Conservation (phyloP, 2,113 vertebrate genomes). For the Clarias gariepinus region DNA sequence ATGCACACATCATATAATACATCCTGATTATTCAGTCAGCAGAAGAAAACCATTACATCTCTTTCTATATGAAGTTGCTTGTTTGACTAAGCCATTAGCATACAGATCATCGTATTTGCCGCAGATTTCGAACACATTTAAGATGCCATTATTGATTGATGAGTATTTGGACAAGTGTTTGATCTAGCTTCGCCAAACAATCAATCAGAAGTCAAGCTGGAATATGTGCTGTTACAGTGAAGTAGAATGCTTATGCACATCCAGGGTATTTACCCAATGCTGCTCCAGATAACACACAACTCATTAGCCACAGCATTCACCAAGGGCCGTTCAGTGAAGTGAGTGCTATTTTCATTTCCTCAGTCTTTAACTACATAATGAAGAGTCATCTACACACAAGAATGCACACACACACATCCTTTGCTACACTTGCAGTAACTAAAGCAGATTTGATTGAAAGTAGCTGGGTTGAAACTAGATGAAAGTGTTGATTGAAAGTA, state of each 20-base stretch:
- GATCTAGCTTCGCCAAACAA: constrained; percentile 39
- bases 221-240: constrained; percentile 25
- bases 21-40: neutral
- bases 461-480: constrained; percentile 14
- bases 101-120: neutral
- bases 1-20: neutral
- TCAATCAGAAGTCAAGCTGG: constrained; percentile 27
- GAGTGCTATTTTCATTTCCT: constrained; percentile 13
- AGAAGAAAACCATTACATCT: neutral
- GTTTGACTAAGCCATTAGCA: neutral
- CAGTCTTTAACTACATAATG: constrained; percentile 15
- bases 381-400: constrained; percentile 4
- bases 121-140: constrained; percentile 12
- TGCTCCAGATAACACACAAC: constrained; percentile 25
- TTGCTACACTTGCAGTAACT: constrained; percentile 27
- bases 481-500: constrained; percentile 34
- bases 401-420: neutral
- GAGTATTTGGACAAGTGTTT: constrained; percentile 8
- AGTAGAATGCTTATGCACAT: constrained; percentile 1
- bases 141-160: constrained; percentile 18
- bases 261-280: constrained; percentile 31
- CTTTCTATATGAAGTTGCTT: neutral
- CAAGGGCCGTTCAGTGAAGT: neutral
- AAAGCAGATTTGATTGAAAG: constrained; percentile 26
- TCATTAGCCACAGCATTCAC: constrained; percentile 30